Conservation (phyloP, 2,797 vertebrate species). For the Morelia viridis region DNA sequence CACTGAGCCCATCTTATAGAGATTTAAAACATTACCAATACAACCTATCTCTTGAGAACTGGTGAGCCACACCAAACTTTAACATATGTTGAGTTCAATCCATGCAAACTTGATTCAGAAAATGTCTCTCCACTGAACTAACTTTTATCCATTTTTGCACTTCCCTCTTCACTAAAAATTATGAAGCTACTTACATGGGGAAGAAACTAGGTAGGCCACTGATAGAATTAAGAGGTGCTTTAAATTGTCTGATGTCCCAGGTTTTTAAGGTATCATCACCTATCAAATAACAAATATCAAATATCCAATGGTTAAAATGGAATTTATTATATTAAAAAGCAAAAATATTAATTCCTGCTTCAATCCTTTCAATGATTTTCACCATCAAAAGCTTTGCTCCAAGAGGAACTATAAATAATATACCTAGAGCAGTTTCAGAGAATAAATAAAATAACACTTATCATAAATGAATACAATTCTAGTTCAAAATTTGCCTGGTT, state of each 20-base stretch:
- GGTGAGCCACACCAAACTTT: too few relatives aligned
- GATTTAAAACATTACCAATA: not conserved
- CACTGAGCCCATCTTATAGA: not conserved
- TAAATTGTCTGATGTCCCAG: slow-evolving; percentile 96
- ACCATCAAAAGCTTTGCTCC: not conserved
- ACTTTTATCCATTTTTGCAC: not conserved
- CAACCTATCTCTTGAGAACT: not conserved
- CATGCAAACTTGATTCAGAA: not conserved
- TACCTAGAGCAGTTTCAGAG: not conserved
- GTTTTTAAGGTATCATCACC: slow-evolving; percentile 95
- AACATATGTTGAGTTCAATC: not conserved
- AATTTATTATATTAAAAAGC: not conserved
- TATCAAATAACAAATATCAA: slow-evolving; percentile 59
- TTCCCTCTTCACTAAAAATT: not conserved
- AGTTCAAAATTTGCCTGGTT: not conserved
- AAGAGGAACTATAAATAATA: slow-evolving; percentile 4
- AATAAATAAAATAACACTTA: not conserved
- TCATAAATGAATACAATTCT: not conserved
- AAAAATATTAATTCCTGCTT: not conserved
- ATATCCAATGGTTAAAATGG: not conserved
- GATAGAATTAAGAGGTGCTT: slow-evolving; percentile 85
- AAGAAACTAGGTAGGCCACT: slow-evolving; percentile 85
- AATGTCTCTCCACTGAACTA: not conserved
- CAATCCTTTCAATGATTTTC: not conserved
- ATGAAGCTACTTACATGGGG: slow-evolving; percentile 83